phyloP scores from a whole-genome alignment of 2,888 invertebrate species.

The Hololepta plana region DNA sequence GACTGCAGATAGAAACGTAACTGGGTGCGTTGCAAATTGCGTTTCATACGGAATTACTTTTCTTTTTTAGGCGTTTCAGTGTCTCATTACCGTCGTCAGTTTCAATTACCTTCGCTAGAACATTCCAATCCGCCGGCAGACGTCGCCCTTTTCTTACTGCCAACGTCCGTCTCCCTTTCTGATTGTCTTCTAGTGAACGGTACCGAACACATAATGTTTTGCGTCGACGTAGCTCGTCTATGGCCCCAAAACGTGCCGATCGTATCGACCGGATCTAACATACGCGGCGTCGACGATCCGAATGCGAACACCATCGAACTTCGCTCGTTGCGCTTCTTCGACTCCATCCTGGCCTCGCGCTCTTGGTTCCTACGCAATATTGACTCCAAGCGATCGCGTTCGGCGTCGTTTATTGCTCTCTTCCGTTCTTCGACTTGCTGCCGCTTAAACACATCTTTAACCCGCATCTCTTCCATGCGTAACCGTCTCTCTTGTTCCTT shows the following conservation, averaged over 20 bases:
- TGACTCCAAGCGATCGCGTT: slow-evolving; percentile 70
- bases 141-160: slow-evolving; percentile 57
- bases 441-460: slow-evolving; percentile 54
- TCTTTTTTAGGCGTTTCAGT: not conserved
- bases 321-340: slow-evolving; percentile 60
- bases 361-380: slow-evolving; percentile 74
- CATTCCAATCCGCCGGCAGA: slow-evolving; percentile 55
- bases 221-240: slow-evolving; percentile 76
- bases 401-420: slow-evolving; percentile 75
- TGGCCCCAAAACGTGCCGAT: slow-evolving; percentile 71
- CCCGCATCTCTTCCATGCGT: slow-evolving; percentile 66
- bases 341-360: slow-evolving; percentile 55
- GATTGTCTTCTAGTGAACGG: slow-evolving; percentile 65
- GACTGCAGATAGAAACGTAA: not conserved
- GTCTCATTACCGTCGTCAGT: slow-evolving; percentile 1
- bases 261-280: slow-evolving; percentile 67
- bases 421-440: slow-evolving; percentile 72
- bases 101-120: slow-evolving; percentile 38
- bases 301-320: slow-evolving; percentile 68
- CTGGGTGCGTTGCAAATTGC: not conserved
- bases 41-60: too few relatives aligned
- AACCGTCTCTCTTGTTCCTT: slow-evolving; percentile 69
- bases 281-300: slow-evolving; percentile 78
- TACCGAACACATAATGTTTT: slow-evolving; percentile 62
- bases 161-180: slow-evolving; percentile 59